Percentiles rank a stretch among this genome's conserved stretches.
These are phyloP conservation scores for Bombus breviceps DNA, from an alignment of 1,140 invertebrate species.

Conservation along the genomic window DNA sequence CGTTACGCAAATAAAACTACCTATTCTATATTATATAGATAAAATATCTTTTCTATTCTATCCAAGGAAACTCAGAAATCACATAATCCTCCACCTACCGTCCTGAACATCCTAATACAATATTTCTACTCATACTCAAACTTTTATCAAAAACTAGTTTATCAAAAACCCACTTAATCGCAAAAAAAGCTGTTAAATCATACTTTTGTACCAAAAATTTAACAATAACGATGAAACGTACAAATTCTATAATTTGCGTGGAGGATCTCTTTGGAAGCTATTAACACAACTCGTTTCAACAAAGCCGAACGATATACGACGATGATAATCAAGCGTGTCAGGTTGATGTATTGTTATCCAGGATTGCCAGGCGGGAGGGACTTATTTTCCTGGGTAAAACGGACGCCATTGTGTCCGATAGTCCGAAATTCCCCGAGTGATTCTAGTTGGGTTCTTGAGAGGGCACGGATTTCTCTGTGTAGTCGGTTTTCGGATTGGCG, in stretches of 20 bases:
- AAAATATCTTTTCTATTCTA: too few species aligned
- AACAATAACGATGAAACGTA: neutral
- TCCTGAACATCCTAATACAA: too few species aligned
- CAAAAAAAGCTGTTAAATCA: too few species aligned
- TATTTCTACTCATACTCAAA: too few species aligned
- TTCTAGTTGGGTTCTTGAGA: conserved; percentile 2
- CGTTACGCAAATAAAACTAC: too few species aligned
- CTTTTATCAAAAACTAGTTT: too few species aligned
- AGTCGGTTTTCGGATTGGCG: neutral
- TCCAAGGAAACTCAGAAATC: too few species aligned
- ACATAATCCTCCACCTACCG: too few species aligned
- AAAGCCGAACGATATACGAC: neutral
- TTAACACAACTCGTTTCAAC: neutral
- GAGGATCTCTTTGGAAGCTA: neutral
- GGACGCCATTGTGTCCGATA: conserved; percentile 29
- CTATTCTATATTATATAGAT: too few species aligned
- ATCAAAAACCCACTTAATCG: too few species aligned
- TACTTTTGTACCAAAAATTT: neutral
- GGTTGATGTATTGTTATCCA: conserved; percentile 6
- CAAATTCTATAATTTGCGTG: neutral
- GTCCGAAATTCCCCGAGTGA: conserved; percentile 18
- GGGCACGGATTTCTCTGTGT: neutral
- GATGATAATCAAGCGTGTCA: neutral
- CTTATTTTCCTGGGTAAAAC: conserved; percentile 19
- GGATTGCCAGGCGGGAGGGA: neutral